Base-by-base conservation (phyloP, 2,888 invertebrate species). In the Cantharis lateralis region DNA sequence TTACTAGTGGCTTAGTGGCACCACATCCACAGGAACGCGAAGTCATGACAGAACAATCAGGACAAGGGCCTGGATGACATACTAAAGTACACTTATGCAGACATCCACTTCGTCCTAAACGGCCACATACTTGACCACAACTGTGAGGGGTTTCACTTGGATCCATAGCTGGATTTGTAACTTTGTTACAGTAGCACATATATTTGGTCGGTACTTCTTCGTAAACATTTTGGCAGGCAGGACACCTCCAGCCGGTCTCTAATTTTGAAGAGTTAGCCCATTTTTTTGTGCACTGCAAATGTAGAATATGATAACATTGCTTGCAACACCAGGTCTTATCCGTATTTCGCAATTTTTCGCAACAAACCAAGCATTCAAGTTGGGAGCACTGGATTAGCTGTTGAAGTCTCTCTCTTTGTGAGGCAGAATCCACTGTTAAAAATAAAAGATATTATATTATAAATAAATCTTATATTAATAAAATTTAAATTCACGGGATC, bases 61-160 rank as follows among this genome's bases (percentile, higher is more conserved):
- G 97, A 88, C 98, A 98, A 0, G 98, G 97, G 0, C 98, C 98
- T 0, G 98, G 98, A 87, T 98, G 98, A 86, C 98, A 98, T 0
- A 94, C 90, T 82, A 97, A 88, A 11, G 92, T 93, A 87, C 97
- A 97, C 0, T 92, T 91, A 84, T 94, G 94, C 82, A 20, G 68
- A 71, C 85, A 91, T 48, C 48, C 48, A 86, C 80, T 90, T 16
- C 91, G 89, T n/a, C 89, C 88, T 77, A 85, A 84, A 11, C 92
- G 91, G n/a, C 92, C 91, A 85, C 99, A 99, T 0, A 94, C 28
- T 81, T 95, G 94, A 0, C 98, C 98, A 87, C 99, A 99, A 24
- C 95, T 95, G 88, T 99, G 99, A 0, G 98, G 96, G 10, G 93
- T 92, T 76, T 94, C 93, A 64, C 92, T 92, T 1, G 95, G 93